Evolutionary conservation across 2,113 vertebrate genomes (phyloP), one percentile per base, ranked within the genome.

Genomic region (Blennius ocellaris): DNA sequence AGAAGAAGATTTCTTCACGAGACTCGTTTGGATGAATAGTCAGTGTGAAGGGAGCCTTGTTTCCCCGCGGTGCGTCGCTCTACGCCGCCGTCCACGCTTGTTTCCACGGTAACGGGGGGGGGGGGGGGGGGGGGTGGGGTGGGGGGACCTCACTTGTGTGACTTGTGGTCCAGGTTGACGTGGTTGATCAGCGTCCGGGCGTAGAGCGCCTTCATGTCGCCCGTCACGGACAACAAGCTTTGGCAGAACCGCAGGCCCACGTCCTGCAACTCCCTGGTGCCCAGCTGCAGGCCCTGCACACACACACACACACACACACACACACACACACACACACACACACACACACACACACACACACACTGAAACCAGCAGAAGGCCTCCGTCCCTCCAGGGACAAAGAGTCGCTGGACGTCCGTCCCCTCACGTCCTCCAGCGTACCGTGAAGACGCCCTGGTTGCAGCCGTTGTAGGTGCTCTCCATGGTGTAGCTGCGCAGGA

Each of bases 401-500:
- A 30, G 21, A 30, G n/a, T n/a, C n/a, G n/a, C n/a, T n/a, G n/a
- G n/a, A n/a, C n/a, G n/a, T n/a, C n/a, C n/a, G n/a, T n/a, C n/a
- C n/a, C n/a, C n/a, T 30, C 21, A 30, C 21, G 21, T n/a, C 39
- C 8, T 21, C 7, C 0, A 39, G 80, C 93, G 62, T 68, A 99
- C 97, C 94, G 97, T 95, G 84, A 96, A 96, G 59, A 95, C 92
- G 0, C 97, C 97, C 1, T 97, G 97, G 92, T 94, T 93, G 50
- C 95, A 99, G 55, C 97, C 96, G 0, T 97, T 96, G 89, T 95
- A 97, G 1, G 96, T 97, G 82, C 93, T 97, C 67, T 99, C 97
- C 97, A 99, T 97, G 63, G 97, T 99, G 77, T 98, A 99, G 90
- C 97, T 97, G 71, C 95, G 93, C 59, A 95, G 76, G 8, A 98